phyloP scores from a whole-genome alignment of 2,113 vertebrate genomes.

The Nanorana parkeri region DNA sequence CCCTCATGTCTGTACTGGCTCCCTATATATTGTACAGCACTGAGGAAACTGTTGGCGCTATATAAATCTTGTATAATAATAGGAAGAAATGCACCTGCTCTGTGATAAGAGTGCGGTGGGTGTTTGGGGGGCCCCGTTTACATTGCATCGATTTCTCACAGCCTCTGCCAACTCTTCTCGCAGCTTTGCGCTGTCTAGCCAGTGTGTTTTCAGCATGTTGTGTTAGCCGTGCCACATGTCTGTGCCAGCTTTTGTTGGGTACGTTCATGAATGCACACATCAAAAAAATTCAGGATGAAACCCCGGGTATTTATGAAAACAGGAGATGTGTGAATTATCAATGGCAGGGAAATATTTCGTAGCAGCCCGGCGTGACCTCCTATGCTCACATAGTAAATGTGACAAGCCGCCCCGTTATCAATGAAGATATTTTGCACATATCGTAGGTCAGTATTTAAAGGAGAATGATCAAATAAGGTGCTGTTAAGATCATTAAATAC shows the following conservation, averaged over 20 bases:
- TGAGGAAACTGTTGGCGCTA: no score
- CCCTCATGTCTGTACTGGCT: no score
- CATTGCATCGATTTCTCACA: slow-evolving; percentile 20
- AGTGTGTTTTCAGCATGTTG: slow-evolving; percentile 46
- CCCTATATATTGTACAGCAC: no score
- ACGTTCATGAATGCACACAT: slow-evolving; percentile 41
- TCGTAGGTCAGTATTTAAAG: no score
- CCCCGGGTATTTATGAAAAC: slow-evolving; percentile 43
- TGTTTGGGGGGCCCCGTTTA: neutral
- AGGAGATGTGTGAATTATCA: slow-evolving; percentile 27
- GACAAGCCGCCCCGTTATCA: no score
- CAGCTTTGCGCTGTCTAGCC: slow-evolving; percentile 34
- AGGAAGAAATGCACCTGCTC: no score
- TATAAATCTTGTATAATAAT: no score
- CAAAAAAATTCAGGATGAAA: slow-evolving; percentile 24
- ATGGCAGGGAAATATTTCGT: slow-evolving; percentile 23
- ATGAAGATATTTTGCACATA: no score
- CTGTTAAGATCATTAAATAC: no score
- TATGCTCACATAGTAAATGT: no score
- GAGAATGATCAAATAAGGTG: no score
- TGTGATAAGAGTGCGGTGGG: slow-evolving; percentile 1
- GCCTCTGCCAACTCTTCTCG: slow-evolving; percentile 24
- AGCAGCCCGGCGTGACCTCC: no score
- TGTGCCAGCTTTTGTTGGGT: slow-evolving; percentile 48
- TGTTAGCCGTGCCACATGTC: slow-evolving; percentile 43